A percentile compares a stretch with the other conserved stretches of the same genome.
Evolutionary conservation across 2,113 vertebrate species (phyloP).

Genomic region (Melanerpes aurifrons): DNA sequence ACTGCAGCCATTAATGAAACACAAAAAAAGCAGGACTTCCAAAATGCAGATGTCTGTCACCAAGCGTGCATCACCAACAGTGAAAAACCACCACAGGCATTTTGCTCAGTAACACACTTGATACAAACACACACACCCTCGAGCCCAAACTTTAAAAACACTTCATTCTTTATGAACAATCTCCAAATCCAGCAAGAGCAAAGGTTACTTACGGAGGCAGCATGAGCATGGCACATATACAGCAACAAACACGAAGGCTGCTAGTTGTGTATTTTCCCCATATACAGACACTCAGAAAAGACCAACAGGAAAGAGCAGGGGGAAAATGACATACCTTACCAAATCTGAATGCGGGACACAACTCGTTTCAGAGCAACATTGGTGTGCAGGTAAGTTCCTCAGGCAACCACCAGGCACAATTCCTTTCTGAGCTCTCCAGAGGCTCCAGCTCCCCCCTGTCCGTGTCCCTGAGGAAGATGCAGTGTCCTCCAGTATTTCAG

Average conservation of each 20-base stretch:
- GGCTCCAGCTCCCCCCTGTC: constrained; percentile 15
- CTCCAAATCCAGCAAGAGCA: background rate
- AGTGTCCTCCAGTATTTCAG: constrained; percentile 58
- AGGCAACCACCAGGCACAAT: background rate
- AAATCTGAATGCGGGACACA: constrained; percentile 32
- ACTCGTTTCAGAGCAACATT: constrained; percentile 72
- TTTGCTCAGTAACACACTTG: background rate
- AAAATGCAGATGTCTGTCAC: background rate
- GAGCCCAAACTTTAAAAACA: constrained; percentile 10
- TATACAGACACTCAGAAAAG: background rate
- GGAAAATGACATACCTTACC: constrained; percentile 64
- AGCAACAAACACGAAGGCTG: background rate
- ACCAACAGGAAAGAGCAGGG: background rate
- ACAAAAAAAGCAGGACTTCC: background rate
- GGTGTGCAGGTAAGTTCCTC: constrained; percentile 56
- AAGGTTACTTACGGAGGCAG: background rate
- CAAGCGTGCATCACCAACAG: background rate
- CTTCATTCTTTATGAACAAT: background rate
- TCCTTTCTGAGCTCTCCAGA: background rate
- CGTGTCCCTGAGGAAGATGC: constrained; percentile 37
- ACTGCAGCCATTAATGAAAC: background rate
- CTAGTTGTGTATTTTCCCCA: background rate
- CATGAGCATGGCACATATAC: background rate
- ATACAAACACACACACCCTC: background rate
- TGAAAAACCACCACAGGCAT: background rate